Percentiles rank a stretch among this genome's conserved stretches.
phyloP scores from a whole-genome alignment of 1,140 invertebrate genomes.

The Cydia strobilella region DNA sequence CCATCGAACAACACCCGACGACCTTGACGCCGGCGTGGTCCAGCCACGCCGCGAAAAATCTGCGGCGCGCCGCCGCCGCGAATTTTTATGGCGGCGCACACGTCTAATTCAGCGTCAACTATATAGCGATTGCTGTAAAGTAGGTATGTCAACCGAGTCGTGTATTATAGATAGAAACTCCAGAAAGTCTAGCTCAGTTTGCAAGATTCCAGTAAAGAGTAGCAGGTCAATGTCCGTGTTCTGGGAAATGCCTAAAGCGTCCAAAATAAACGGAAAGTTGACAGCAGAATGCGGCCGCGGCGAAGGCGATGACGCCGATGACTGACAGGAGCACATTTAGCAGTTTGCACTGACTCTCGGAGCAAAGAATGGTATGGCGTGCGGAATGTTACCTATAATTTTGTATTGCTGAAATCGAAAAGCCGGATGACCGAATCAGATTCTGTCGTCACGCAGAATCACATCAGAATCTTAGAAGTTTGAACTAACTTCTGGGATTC shows the following conservation, averaged over 20 bases:
- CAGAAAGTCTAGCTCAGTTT: not conserved
- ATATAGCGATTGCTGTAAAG: not conserved
- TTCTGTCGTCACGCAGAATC: too few relatives aligned
- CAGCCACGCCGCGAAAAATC: too few relatives aligned
- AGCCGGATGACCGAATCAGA: too few relatives aligned
- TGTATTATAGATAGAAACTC: not conserved
- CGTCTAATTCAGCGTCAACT: too few relatives aligned
- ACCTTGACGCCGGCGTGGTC: too few relatives aligned
- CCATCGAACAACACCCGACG: too few relatives aligned
- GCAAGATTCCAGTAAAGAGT: not conserved
- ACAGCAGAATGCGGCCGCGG: conserved; percentile 14
- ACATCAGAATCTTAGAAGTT: too few relatives aligned
- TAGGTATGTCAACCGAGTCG: not conserved
- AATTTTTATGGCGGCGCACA: too few relatives aligned
- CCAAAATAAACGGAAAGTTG: conserved; percentile 16
- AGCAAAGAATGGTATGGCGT: not conserved
- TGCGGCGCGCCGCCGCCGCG: too few relatives aligned
- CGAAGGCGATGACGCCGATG: conserved; percentile 5
- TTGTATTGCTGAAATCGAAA: not conserved
- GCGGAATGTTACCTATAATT: not conserved
- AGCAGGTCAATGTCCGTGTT: conserved; percentile 14
- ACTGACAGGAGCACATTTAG: not conserved
- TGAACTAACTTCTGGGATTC: too few relatives aligned
- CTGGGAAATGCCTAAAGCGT: conserved; percentile 10
- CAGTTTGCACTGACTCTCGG: not conserved